phyloP scores from a whole-genome alignment of 2,113 vertebrate genomes.

The Osmerus mordax region DNA sequence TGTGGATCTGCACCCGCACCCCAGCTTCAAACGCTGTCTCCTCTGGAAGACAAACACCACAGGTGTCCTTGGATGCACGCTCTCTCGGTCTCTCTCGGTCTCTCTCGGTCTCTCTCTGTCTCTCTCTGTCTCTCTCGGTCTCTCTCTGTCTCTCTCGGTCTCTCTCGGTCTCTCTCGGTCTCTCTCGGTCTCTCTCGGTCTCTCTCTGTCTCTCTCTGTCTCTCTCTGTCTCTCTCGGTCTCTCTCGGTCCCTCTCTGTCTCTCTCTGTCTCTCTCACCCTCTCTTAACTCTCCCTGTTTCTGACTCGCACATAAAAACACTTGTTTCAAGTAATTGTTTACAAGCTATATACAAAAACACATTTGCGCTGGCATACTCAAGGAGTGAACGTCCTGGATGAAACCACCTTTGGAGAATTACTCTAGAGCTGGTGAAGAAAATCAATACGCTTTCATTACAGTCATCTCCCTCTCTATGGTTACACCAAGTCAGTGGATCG shows the following conservation, averaged over 20 bases:
- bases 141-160: no score
- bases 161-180: no score
- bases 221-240: no score
- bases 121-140: no score
- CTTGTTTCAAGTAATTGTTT: background rate
- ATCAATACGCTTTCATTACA: slow-evolving; percentile 18
- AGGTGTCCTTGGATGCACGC: no score
- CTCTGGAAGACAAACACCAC: slow-evolving; percentile 68
- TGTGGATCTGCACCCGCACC: slow-evolving; percentile 97
- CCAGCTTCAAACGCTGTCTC: slow-evolving; percentile 97
- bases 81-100: no score
- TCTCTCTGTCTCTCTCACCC: no score
- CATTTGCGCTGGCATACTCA: background rate
- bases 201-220: no score
- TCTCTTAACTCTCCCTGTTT: background rate
- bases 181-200: background rate
- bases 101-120: no score
- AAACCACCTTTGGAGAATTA: background rate
- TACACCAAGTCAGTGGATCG: background rate
- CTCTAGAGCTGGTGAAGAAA: slow-evolving; percentile 4
- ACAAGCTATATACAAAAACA: background rate
- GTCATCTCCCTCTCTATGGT: slow-evolving; percentile 7
- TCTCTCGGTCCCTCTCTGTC: no score
- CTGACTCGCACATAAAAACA: slow-evolving; percentile 21
- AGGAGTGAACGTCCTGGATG: slow-evolving; percentile 18